phyloP scores from a whole-genome alignment of 1,140 invertebrate species.

The Bombus haemorrhoidalis region DNA sequence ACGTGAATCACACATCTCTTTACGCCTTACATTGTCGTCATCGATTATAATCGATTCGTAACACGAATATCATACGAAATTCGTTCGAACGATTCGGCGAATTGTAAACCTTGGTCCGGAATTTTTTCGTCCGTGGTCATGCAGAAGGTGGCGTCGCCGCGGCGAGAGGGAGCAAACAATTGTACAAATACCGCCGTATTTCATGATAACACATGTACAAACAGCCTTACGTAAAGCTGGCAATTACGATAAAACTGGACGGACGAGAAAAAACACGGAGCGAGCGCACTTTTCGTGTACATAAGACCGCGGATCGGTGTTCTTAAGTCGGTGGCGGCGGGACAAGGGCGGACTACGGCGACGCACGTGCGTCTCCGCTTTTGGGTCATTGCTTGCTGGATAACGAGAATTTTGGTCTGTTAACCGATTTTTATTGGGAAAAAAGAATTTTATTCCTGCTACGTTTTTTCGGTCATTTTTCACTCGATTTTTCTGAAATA shows the following conservation, averaged over 20 bases:
- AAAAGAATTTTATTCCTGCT: neutral
- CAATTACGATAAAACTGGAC: slow-evolving; percentile 81
- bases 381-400: slow-evolving; percentile 53
- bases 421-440: neutral
- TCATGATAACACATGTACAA: slow-evolving; percentile 81
- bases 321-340: slow-evolving; percentile 20
- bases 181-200: slow-evolving; percentile 80
- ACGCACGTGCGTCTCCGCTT: slow-evolving; percentile 45
- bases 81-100: slow-evolving; percentile 32
- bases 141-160: slow-evolving; percentile 63
- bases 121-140: slow-evolving; percentile 77
- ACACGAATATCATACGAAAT: neutral
- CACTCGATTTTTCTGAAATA: no score
- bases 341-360: neutral
- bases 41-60: neutral
- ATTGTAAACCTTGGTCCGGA: slow-evolving; percentile 56
- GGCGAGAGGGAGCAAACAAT: slow-evolving; percentile 78
- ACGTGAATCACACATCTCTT: slow-evolving; percentile 11
- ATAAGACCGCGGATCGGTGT: slow-evolving; percentile 7
- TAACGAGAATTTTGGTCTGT: neutral
- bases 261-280: slow-evolving; percentile 66
- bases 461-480: no score
- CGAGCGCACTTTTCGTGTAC: slow-evolving; percentile 56
- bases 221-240: slow-evolving; percentile 80
- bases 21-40: neutral